These are phyloP conservation scores for Danaus chrysippus DNA, from an alignment of 2,888 invertebrate genomes.

Conservation along the genomic window DNA sequence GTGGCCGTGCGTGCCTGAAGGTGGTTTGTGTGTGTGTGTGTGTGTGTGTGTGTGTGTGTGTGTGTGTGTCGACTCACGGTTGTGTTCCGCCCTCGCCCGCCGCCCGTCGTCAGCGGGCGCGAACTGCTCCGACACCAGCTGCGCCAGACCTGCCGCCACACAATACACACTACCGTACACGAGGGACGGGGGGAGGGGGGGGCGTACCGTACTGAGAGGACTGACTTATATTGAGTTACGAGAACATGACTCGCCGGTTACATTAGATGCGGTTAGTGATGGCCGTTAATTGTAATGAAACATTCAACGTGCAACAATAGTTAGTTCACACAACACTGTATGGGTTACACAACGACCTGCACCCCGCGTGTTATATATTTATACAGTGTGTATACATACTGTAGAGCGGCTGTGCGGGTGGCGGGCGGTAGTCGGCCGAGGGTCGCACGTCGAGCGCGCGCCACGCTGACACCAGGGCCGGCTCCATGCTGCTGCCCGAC, in stretches of 20 bases:
- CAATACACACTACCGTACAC: conserved; percentile 21
- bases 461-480: conserved; percentile 85
- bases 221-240: not conserved
- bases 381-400: conserved; percentile 45
- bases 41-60: not conserved
- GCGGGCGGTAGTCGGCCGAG: conserved; percentile 62
- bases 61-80: conserved; percentile 45
- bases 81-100: conserved; percentile 36
- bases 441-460: conserved; percentile 86
- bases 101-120: conserved; percentile 51
- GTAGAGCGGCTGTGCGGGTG: conserved; percentile 66
- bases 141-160: conserved; percentile 59
- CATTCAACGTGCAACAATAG: conserved; percentile 10
- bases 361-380: no score
- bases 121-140: conserved; percentile 69
- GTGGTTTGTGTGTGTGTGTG: not conserved
- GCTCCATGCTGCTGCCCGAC: conserved; percentile 52
- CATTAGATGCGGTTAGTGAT: not conserved
- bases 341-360: not conserved
- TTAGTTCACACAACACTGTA: conserved; percentile 14
- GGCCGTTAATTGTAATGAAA: conserved; percentile 6
- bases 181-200: conserved; percentile 9
- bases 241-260: not conserved
- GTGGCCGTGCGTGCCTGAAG: not conserved
- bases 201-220: no score